Conservation (phyloP, 2,113 vertebrate species). For the Pluvianellus socialis region DNA sequence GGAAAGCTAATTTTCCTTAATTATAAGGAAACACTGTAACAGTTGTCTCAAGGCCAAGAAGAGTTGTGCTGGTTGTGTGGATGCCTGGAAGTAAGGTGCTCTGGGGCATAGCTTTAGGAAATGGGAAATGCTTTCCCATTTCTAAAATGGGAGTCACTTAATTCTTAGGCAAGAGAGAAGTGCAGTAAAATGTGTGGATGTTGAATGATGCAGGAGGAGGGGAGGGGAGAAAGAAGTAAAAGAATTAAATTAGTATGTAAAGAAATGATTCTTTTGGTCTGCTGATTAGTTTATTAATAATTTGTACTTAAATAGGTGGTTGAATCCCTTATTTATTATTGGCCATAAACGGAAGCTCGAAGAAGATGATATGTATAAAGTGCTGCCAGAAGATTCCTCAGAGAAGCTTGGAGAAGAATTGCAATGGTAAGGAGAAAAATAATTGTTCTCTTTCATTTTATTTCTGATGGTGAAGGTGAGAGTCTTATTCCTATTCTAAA, state of each 20-base stretch:
- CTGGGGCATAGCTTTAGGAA: not conserved
- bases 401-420: constrained; percentile 84
- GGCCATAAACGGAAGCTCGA: constrained; percentile 88
- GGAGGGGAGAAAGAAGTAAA: not conserved
- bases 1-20: not conserved
- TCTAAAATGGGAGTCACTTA: not conserved
- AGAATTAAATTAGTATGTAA: not conserved
- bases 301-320: constrained; percentile 81
- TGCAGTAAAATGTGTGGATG: not conserved
- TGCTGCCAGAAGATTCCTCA: constrained; percentile 86
- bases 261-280: not conserved
- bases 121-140: not conserved
- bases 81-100: not conserved
- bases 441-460: not conserved
- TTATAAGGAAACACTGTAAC: not conserved
- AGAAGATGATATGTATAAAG: constrained; percentile 92
- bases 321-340: constrained; percentile 87
- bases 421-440: constrained; percentile 79
- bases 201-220: not conserved
- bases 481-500: not conserved
- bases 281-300: not conserved
- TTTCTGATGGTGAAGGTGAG: not conserved
- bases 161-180: not conserved
- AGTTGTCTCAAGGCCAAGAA: not conserved
- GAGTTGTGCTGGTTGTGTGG: not conserved